Evolutionary conservation across 2,113 vertebrate genomes (phyloP).

Genomic region (Apodemus speciosus): DNA sequence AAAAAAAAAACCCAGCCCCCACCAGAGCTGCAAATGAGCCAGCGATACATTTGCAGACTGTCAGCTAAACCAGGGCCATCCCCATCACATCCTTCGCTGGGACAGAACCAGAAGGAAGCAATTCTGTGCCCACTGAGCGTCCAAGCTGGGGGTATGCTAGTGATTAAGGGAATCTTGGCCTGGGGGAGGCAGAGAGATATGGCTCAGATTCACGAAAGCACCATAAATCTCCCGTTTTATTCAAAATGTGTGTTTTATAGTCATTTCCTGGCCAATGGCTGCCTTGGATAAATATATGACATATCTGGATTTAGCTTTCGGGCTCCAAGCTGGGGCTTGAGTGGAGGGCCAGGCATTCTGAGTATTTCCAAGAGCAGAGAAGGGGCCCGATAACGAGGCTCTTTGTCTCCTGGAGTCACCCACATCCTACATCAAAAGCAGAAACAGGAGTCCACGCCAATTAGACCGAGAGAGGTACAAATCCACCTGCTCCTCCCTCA

Average conservation of each 20-base stretch:
- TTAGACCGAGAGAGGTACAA: not conserved
- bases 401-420: slow-evolving; percentile 36
- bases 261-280: slow-evolving; percentile 87
- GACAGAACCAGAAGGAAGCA: slow-evolving; percentile 87
- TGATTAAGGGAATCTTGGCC: slow-evolving; percentile 87
- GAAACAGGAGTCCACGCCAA: not conserved
- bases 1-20: slow-evolving; percentile 62
- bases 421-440: slow-evolving; percentile 36
- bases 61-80: slow-evolving; percentile 86
- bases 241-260: slow-evolving; percentile 89
- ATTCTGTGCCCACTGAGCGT: slow-evolving; percentile 85
- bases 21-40: slow-evolving; percentile 83
- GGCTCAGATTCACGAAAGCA: slow-evolving; percentile 87
- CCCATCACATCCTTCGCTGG: slow-evolving; percentile 83
- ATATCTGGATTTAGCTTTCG: slow-evolving; percentile 79
- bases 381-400: slow-evolving; percentile 41
- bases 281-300: slow-evolving; percentile 87
- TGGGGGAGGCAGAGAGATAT: slow-evolving; percentile 86
- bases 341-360: slow-evolving; percentile 68
- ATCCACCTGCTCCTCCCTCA: not conserved
- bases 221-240: slow-evolving; percentile 89
- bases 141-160: slow-evolving; percentile 88
- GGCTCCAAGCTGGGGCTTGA: slow-evolving; percentile 64
- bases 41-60: slow-evolving; percentile 87
- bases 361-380: slow-evolving; percentile 58